Evolutionary conservation across 2,888 invertebrate genomes (phyloP).

Genomic region (Eutolmus rufibarbis): DNA sequence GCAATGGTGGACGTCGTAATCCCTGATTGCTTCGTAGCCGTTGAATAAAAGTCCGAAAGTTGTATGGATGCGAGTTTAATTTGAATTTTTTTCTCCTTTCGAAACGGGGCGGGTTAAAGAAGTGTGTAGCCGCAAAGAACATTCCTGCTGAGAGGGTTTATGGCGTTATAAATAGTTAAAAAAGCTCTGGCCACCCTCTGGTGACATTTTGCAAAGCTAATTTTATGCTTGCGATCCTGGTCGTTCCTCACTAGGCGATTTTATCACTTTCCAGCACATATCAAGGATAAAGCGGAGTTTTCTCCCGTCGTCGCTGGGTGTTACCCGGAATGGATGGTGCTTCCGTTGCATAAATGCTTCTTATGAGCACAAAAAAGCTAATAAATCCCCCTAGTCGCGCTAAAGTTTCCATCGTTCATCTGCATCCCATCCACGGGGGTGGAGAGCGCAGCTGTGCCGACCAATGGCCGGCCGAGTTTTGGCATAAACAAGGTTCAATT

Average conservation of each 20-base stretch:
- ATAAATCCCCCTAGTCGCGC: background rate
- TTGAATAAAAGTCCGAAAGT: background rate
- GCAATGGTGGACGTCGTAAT: background rate
- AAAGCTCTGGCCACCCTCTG: background rate
- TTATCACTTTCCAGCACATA: constrained; percentile 1
- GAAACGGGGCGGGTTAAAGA: background rate
- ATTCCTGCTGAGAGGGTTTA: background rate
- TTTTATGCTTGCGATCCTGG: background rate
- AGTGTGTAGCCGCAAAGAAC: background rate
- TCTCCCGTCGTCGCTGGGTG: background rate
- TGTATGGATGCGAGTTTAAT: background rate
- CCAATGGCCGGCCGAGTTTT: background rate
- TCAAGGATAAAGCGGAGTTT: background rate
- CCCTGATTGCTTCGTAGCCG: background rate
- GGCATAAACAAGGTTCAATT: constrained; percentile 19
- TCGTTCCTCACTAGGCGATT: background rate
- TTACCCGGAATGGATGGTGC: background rate
- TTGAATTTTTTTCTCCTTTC: background rate
- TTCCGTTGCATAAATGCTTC: background rate
- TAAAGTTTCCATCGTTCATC: background rate
- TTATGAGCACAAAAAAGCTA: background rate
- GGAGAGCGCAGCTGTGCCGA: background rate
- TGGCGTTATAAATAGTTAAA: background rate
- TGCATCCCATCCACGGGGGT: background rate
- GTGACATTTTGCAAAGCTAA: background rate